These are phyloP conservation scores for Galleria mellonella DNA, from an alignment of 1,140 invertebrate species.

Conservation along the genomic window DNA sequence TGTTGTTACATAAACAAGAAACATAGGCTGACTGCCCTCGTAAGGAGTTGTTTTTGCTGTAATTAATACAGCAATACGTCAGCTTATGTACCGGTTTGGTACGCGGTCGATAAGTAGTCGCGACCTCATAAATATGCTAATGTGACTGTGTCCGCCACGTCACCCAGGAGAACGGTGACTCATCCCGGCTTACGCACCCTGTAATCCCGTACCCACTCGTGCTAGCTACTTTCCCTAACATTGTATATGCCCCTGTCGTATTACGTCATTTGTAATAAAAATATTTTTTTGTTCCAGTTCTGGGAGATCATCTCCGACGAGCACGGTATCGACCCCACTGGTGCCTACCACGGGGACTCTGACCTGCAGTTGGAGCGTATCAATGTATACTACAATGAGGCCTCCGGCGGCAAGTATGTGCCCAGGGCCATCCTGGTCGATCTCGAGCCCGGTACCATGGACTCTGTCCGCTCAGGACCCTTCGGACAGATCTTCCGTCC, in stretches of 20 bases:
- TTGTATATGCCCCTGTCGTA: neutral
- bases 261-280: neutral
- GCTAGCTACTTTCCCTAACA: too few relatives aligned
- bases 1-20: conserved; percentile 22
- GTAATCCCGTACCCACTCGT: neutral
- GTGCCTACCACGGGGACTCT: conserved; percentile 87
- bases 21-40: conserved; percentile 16
- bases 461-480: conserved; percentile 90
- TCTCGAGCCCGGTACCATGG: conserved; percentile 93
- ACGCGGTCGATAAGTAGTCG: conserved; percentile 15
- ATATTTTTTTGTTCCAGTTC: conserved; percentile 79
- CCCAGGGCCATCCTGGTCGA: conserved; percentile 86
- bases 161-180: conserved; percentile 26
- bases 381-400: conserved; percentile 94
- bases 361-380: conserved; percentile 91
- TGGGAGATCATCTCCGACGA: conserved; percentile 96
- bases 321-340: conserved; percentile 90
- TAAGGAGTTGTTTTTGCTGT: conserved; percentile 8
- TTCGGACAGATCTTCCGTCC: conserved; percentile 91
- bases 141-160: conserved; percentile 14
- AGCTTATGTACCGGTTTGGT: too few relatives aligned
- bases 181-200: conserved; percentile 9
- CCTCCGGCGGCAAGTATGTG: conserved; percentile 91
- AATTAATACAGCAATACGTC: conserved; percentile 6
- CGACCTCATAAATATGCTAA: conserved; percentile 30